Conservation (phyloP, 2,113 vertebrate genomes). For the Halichoeres trimaculatus region DNA sequence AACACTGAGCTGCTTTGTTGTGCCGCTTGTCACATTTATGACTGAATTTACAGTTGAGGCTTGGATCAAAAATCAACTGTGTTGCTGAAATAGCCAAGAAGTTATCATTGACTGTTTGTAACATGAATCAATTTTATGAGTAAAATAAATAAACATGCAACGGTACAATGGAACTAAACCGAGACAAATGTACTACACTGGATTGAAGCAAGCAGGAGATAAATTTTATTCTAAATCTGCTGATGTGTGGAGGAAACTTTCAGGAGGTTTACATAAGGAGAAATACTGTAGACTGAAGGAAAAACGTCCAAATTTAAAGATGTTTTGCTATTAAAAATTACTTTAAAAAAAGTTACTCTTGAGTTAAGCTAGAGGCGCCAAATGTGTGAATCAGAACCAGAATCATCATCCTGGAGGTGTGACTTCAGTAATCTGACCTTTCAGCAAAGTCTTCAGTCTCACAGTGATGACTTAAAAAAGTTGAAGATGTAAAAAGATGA, state of each 20-base stretch:
- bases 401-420: background rate
- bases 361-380: too few species aligned
- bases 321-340: too few species aligned
- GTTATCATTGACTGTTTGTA: background rate
- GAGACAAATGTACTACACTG: background rate
- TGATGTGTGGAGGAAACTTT: too few species aligned
- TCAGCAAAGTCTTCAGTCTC: background rate
- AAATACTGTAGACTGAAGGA: too few species aligned
- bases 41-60: background rate
- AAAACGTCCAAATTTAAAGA: too few species aligned
- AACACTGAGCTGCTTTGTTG: background rate
- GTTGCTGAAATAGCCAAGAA: background rate
- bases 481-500: background rate
- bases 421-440: background rate
- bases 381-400: too few species aligned
- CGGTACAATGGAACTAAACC: background rate
- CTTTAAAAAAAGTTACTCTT: too few species aligned
- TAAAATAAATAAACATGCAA: background rate
- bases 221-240: background rate
- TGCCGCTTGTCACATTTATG: too few species aligned
- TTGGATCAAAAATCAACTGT: background rate
- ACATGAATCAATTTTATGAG: background rate
- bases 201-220: too few species aligned
- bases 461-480: background rate
- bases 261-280: too few species aligned